Percentiles rank a stretch among this genome's conserved stretches.
These are phyloP conservation scores for Siderastrea siderea DNA, from an alignment of 92 coral and sea anemone species.

Conservation along the genomic window DNA sequence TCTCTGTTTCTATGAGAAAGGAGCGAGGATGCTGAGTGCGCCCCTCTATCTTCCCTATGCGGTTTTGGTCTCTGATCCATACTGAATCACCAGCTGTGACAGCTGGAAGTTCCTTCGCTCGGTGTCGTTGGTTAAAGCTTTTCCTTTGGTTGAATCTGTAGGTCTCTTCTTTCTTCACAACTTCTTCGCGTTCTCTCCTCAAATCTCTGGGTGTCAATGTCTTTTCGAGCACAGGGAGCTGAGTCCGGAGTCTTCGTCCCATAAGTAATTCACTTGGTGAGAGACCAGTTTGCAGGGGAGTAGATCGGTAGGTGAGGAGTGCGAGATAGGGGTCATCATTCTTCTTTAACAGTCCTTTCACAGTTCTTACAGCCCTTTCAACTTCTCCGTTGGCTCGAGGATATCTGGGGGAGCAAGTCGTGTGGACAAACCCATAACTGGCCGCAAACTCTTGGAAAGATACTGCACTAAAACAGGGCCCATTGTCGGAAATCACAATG, in stretches of 20 bases:
- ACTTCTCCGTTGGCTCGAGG: constrained; percentile 69
- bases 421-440: constrained; percentile 48
- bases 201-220: neutral
- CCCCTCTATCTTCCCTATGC: constrained; percentile 40
- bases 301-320: constrained; percentile 36
- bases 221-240: too few relatives aligned
- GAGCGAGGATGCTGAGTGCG: constrained; percentile 48
- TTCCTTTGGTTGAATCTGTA: constrained; percentile 46
- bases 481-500: constrained; percentile 18
- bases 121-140: constrained; percentile 34
- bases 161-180: constrained; percentile 45
- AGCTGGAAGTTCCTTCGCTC: constrained; percentile 44
- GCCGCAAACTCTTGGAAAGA: constrained; percentile 15
- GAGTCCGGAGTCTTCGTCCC: too few relatives aligned
- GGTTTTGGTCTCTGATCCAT: constrained; percentile 61
- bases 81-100: constrained; percentile 48
- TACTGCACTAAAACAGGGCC: constrained; percentile 18
- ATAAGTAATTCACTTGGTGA: too few relatives aligned
- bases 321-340: constrained; percentile 3
- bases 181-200: constrained; percentile 18
- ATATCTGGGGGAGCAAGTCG: constrained; percentile 70
- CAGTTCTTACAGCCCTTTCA: constrained; percentile 49
- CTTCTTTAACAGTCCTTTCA: constrained; percentile 6
- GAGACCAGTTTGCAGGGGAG: constrained; percentile 21
- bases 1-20: constrained; percentile 48